Percentiles rank a stretch among this genome's conserved stretches.
Conservation (phyloP, 2,797 vertebrate species). For the Falco naumanni region DNA sequence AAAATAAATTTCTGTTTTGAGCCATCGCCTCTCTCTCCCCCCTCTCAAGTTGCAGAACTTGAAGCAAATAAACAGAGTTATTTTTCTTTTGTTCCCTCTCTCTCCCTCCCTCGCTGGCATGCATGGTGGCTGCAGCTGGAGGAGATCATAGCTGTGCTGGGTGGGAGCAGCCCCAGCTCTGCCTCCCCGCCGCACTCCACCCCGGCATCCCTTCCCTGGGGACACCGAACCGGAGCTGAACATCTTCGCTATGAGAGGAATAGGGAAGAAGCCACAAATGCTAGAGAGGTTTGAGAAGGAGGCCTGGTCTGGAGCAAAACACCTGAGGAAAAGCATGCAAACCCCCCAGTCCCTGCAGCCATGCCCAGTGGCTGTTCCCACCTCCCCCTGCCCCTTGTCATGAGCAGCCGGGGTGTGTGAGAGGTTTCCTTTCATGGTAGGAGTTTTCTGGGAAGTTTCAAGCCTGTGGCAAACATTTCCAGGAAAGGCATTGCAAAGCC, state of each 20-base stretch:
- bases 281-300: background rate
- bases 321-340: accelerated
- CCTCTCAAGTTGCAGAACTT: background rate
- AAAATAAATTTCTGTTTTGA: background rate
- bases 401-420: accelerated
- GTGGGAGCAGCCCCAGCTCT: background rate
- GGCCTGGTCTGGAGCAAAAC: background rate
- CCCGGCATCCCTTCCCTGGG: background rate
- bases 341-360: background rate
- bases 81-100: background rate
- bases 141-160: background rate
- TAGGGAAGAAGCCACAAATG: background rate
- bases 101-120: background rate
- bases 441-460: constrained; percentile 26
- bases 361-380: accelerated
- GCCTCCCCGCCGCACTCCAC: accelerated
- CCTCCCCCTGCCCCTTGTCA: background rate
- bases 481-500: background rate
- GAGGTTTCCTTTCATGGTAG: background rate
- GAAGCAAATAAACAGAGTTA: background rate
- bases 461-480: background rate
- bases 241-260: background rate
- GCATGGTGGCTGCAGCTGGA: background rate
- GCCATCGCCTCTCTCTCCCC: background rate
- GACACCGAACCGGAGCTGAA: background rate